Percentiles rank a stretch among this genome's conserved stretches.
Evolutionary conservation across 2,113 vertebrate genomes (phyloP).

Genomic region (Pungitius pungitius): DNA sequence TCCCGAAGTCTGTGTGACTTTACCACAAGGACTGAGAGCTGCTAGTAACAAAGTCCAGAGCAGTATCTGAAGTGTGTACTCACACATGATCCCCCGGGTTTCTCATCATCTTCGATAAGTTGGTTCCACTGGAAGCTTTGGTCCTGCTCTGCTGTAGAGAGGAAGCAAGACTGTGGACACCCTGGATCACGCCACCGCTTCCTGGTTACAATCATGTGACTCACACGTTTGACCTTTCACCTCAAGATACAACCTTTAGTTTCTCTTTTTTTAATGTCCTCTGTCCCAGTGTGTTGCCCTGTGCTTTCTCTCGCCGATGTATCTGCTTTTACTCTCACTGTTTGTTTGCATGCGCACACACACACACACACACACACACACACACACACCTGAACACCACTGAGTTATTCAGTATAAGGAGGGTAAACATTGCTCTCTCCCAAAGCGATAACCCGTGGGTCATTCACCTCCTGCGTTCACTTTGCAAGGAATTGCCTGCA

Average conservation of each 20-base stretch:
- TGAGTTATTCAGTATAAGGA: constrained; percentile 47
- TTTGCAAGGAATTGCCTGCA: constrained; percentile 13
- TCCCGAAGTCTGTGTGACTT: background rate
- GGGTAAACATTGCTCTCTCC: constrained; percentile 53
- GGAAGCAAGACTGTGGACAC: constrained; percentile 20
- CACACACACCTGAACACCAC: background rate
- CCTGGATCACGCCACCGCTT: constrained; percentile 46
- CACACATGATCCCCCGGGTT: constrained; percentile 40
- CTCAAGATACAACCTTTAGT: constrained; percentile 9
- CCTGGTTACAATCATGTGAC: constrained; percentile 71
- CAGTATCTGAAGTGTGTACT: constrained; percentile 48
- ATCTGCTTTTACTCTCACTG: background rate
- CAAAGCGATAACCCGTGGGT: constrained; percentile 39
- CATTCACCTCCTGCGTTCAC: constrained; percentile 52
- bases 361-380: background rate
- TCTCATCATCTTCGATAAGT: constrained; percentile 39
- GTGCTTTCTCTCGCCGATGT: background rate
- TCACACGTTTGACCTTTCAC: constrained; percentile 61
- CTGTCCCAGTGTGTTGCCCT: background rate
- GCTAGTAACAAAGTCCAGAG: background rate
- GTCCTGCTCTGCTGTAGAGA: constrained; percentile 12
- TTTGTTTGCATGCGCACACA: background rate
- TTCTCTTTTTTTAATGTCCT: background rate
- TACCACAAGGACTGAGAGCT: background rate
- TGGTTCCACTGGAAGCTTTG: background rate